Evolutionary conservation across 1,140 invertebrate genomes (phyloP), one percentile per base, ranked within the genome.

Genomic region (Ostrea denselamellosa): DNA sequence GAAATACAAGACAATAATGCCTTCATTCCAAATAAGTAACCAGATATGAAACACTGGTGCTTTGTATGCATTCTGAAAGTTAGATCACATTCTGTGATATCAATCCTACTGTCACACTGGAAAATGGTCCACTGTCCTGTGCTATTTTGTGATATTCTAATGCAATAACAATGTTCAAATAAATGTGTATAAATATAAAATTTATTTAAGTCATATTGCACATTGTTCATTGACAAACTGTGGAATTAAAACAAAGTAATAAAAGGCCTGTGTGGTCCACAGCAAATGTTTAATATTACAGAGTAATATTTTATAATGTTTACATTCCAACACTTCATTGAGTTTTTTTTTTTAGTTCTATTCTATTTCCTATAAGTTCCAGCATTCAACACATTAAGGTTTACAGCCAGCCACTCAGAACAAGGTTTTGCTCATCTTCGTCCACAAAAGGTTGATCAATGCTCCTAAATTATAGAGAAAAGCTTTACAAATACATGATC

Each of bases 401-500:
- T 85, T 34, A 85, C 19, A 85, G 53, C 87, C 90, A 92, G 25
- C 90, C 86, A 71, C 25, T 86, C 3, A 65, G 25, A n/a, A 83
- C 89, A 44, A 88, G 44, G 34, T 93, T 92, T 53, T 90, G 83
- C 65, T 92, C 91, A 5, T 91, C 91, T 58, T 93, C 92, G 87
- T 93, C 93, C 87, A 93, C 90, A 89, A 94, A 94, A 28, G 92
- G 91, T 77, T 92, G 93, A 58, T 93, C 92, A 44, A 94, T 91
- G 89, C 92, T 91, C 58, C 92, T 92, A 89, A 34, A 90, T 44
- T 44, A 44, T 44, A 5, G 5, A 44, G 34, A 44, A 44, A 44
- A 44, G 34, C 34, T 44, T 44, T 44, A 44, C 34, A 44, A 44
- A 44, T 44, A 44, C 34, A 44, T n/a, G n/a, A n/a, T n/a, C 34